A percentile compares a stretch with the other conserved stretches of the same genome.
Conservation (phyloP, 2,113 vertebrate species). For the Nycticebus coucang region DNA sequence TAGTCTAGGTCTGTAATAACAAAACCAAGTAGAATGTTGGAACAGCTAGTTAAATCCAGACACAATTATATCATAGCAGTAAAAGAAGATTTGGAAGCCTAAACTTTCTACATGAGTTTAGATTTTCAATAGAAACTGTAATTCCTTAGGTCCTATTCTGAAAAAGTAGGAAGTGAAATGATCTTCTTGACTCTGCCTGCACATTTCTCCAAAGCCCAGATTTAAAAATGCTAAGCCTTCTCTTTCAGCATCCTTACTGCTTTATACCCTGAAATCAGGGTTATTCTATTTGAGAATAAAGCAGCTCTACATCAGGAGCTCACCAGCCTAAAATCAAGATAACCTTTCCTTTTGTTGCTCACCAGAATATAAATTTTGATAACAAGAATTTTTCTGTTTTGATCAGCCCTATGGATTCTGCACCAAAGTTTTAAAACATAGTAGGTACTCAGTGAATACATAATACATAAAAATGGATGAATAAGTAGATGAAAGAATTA, state of each 20-base stretch:
- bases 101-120: constrained; percentile 44
- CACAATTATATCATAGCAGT: background rate
- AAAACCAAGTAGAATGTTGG: constrained; percentile 37
- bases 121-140: constrained; percentile 48
- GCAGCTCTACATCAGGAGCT: background rate
- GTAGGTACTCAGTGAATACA: background rate
- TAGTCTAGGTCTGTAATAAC: background rate
- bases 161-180: background rate
- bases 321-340: background rate
- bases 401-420: background rate
- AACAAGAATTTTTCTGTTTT: background rate
- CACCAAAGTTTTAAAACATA: background rate
- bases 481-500: background rate
- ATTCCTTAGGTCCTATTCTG: constrained; percentile 16
- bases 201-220: background rate
- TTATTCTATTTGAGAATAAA: background rate
- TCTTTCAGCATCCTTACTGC: background rate
- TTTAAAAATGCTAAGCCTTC: background rate
- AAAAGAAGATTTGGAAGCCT: constrained; percentile 17
- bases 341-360: background rate
- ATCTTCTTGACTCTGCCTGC: background rate
- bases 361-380: background rate
- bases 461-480: background rate
- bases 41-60: constrained; percentile 27
- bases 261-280: background rate